Evolutionary conservation across 2,113 vertebrate species (phyloP), one percentile per base, ranked within the genome.

Genomic region (Xenopus tropicalis): DNA sequence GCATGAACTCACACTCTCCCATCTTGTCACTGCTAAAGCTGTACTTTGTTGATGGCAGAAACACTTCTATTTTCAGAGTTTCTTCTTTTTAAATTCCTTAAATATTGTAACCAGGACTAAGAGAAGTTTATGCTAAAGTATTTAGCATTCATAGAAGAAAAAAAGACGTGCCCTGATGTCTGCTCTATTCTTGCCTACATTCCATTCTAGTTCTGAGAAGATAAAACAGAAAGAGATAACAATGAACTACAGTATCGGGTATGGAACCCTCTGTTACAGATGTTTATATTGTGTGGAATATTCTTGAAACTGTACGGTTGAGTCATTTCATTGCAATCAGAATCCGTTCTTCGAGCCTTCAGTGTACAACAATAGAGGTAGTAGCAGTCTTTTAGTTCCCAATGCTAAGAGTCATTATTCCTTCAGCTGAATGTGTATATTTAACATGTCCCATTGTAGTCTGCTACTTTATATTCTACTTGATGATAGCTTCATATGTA

Each of bases 221-320:
- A 74, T 67, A 74, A 73, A 20, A 14, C n/a, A 42, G 57, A 46
- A 63, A 16, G 43, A 44, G 57, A 69, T 43, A 63, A 75, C 73
- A 75, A 69, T 62, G 73, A 58, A 48, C 43, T 42, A n/a, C 52
- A 20, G 17, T 54, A 14, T 61, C 23, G 62, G 22, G 11, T 23
- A 44, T 19, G 61, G 67, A 61, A 29, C 64, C 29, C 23, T 1
- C 4, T 14, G 6, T 37, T 37, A 37, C 29, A 37, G 29, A 37
- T 37, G 29, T 37, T 37, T 3, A 37, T 37, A 37, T 74, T 59
- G 72, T 52, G 29, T 52, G 48, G 11, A 62, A 69, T 62, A 58
- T 62, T 56, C 63, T 46, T 61, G 24, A 64, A 68, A 42, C 37
- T 21, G 63, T 66, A 67, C 17, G 3, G 21, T n/a, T 68, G 66